Evolutionary conservation across 1,140 invertebrate genomes (phyloP), one percentile per base, ranked within the genome.

Genomic region (Drosophila mayri): DNA sequence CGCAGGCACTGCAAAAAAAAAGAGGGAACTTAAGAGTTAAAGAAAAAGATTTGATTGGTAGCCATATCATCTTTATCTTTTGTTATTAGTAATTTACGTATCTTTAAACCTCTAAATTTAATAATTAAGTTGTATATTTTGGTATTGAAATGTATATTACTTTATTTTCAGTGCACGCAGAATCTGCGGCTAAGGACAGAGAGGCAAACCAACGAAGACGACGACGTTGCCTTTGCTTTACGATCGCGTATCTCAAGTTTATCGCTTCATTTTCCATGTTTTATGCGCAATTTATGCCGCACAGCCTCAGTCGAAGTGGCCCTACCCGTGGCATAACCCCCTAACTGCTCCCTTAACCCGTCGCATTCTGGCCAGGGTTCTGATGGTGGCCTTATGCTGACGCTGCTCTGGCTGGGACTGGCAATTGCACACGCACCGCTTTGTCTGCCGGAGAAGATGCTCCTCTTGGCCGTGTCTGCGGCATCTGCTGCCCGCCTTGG

Each of bases 231-330:
- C 63, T 84, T 90, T 88, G 85, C 81, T 88, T 90, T 90, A 88
- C 85, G 85, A 88, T 88, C 85, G 85, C 85, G 85, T 88, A 88
- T 88, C 85, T 88, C 85, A 90, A 88, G 85, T 88, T 88, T 88
- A 88, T 88, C 85, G 85, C 85, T 88, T 90, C 85, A 88, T 88
- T 88, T 88, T 88, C 85, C 85, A 90, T 90, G 85, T 88, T 88
- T 88, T 90, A 88, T 88, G 85, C 81, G 85, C 85, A 88, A 90
- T 88, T 88, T 90, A 88, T 88, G 85, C 85, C 85, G 70, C 83
- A 74, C 65, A 60, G 66, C 61, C 82, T 40, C 68, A 58, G 47
- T 67, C 54, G 54, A 52, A 35, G 43, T 30, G 52, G 18, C 22
- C 12, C 18, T 30, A 12, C 43, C 52, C 46, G 22, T 47, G 46